Conservation (phyloP, 2,888 invertebrate species). For the Pollenia angustigena region DNA sequence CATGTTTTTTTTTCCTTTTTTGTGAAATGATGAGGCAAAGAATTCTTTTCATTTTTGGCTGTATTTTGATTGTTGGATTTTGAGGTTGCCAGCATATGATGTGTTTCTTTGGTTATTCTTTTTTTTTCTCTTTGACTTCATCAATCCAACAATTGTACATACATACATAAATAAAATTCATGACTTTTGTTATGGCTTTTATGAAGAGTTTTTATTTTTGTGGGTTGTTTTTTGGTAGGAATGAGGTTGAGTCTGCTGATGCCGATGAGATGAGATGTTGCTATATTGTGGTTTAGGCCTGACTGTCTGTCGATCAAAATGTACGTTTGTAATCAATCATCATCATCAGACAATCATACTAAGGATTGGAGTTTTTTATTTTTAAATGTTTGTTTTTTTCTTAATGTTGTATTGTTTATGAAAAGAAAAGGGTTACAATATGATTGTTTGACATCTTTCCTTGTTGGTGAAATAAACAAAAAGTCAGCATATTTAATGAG, state of each 20-base stretch:
- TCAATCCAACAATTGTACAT: constrained; percentile 62
- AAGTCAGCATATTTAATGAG: constrained; percentile 64
- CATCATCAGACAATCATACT: constrained; percentile 65
- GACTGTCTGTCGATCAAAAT: constrained; percentile 69
- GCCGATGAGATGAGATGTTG: constrained; percentile 29
- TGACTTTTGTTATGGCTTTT: constrained; percentile 64
- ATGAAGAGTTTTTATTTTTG: constrained; percentile 38
- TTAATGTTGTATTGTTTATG: constrained; percentile 9
- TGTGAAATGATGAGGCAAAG: constrained; percentile 7
- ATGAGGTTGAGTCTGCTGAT: constrained; percentile 14
- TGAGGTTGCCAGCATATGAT: constrained; percentile 57
- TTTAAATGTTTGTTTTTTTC: not conserved
- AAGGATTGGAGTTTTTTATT: constrained; percentile 11
- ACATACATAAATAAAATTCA: constrained; percentile 69
- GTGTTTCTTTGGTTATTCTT: constrained; percentile 25
- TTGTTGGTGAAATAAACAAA: constrained; percentile 18
- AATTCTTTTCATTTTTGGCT: constrained; percentile 42
- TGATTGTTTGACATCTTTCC: constrained; percentile 58
- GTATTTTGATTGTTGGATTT: constrained; percentile 19
- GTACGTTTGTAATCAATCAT: constrained; percentile 72
- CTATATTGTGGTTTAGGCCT: constrained; percentile 51
- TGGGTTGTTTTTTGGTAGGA: not conserved
- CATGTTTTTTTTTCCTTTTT: not conserved
- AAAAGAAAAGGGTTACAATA: constrained; percentile 64
- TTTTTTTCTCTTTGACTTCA: constrained; percentile 27